Evolutionary conservation across 2,797 vertebrate species (phyloP), one percentile per base, ranked within the genome.

Genomic region (Varecia variegata): DNA sequence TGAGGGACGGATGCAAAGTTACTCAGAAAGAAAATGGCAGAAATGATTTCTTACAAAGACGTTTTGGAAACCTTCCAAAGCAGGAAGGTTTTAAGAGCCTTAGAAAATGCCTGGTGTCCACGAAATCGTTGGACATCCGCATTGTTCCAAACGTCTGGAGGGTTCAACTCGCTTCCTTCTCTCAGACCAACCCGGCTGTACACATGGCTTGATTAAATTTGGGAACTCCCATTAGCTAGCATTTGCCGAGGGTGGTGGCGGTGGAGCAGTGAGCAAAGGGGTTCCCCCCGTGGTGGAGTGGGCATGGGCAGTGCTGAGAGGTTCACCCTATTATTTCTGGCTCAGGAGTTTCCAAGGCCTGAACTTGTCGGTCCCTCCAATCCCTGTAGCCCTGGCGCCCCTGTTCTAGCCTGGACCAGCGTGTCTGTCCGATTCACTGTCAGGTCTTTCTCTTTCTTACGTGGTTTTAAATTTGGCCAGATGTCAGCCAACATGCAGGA

Each of bases 1-100:
- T n/a, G 30, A 15, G 76, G 54, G 67, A 45, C 52, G 67, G 45
- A 45, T 50, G 35, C 94, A 92, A 95, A 97, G 93, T 97, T 96
- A 77, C 90, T 87, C 70, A 40, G 62, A 76, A 91, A 62, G 96
- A 95, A 92, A 67, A 80, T 47, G 85, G 88, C 93, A 97, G 91
- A 38, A 91, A 45, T 71, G 8, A 9, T 76, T 94, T 82, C 77
- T 88, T 58, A 38, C 10, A 2, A 80, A 93, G 92, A 67, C 91
- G 73, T 0, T 90, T 85, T 96, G 90, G 95, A n/a, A n/a, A n/a
- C n/a, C n/a, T n/a, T n/a, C 58, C 70, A 27, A 12, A 52, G 89
- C 86, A 80, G 93, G 77, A 70, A 88, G 81, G n/a, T 87, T 88
- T 54, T 40, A 13, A 32, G 86, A 77, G 43, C 52, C n/a, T 54